Base-by-base conservation (phyloP, 2,888 invertebrate species). In the Brachypalpus laphriformis region DNA sequence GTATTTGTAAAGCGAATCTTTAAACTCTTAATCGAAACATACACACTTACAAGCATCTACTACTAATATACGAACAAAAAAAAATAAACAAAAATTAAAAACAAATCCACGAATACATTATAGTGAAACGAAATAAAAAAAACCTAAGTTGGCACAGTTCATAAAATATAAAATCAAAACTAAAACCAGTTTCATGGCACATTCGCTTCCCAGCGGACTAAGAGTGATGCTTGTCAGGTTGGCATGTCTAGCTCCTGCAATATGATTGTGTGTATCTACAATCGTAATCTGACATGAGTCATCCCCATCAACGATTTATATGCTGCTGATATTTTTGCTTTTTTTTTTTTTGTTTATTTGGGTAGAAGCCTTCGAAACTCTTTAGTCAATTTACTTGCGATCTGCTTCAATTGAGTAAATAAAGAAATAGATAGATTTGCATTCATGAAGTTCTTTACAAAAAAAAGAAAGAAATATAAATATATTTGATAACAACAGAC, bases 211-310 rank as follows among this genome's bases (percentile, higher is more conserved):
- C 59, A 14, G 14, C 25, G 14, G 59, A 42, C 42, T 42, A 42
- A 59, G 40, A 47, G 63, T 31, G 47, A 28, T 63, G 47, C 31
- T 56, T 31, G 42, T 18, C 31, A 42, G 11, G 16, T 59, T 37
- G 37, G n/a, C 37, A 71, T 34, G 47, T 37, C 40, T 37, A 37
- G 8, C 7, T 37, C 40, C 47, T 22, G n/a, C 18, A 8, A 14
- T 7, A 11, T 14, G 34, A 9, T 2, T 34, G 11, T 28, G 16
- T n/a, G n/a, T 31, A 68, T 40, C 25, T 40, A 45, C 25, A 59
- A 25, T 47, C 59, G 34, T 37, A 18, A 14, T 72, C 51, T 61
- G 20, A 20, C 51, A 63, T 74, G 40, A 54, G 61, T 74, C 72
- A 72, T 63, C 61, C 16, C 14, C 18, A 40, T 40, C 49, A 28